Conservation (phyloP, 2,113 vertebrate species). For the Mus spicilegus region DNA sequence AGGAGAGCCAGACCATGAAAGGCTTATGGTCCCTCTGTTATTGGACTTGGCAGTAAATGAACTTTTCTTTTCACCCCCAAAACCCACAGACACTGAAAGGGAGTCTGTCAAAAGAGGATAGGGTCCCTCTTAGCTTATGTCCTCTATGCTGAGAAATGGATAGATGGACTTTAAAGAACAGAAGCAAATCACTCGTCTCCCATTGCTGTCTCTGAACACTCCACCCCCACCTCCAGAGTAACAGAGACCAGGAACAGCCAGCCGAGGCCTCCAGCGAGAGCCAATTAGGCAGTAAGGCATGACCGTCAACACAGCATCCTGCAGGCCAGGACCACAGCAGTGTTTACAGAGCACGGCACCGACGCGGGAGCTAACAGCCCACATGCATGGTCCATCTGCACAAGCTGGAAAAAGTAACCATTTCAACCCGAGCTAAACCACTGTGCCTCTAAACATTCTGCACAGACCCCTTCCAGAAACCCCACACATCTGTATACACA, state of each 20-base stretch:
- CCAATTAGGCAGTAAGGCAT: slow-evolving; percentile 70
- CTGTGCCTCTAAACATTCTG: slow-evolving; percentile 62
- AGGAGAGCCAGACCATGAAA: neutral
- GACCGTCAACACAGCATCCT: slow-evolving; percentile 62
- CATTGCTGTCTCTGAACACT: neutral
- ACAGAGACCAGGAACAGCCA: neutral
- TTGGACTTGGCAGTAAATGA: neutral
- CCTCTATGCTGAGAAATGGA: neutral
- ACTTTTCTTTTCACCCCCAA: neutral
- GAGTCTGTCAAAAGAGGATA: neutral
- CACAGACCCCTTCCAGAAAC: slow-evolving; percentile 54
- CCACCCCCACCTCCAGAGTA: neutral
- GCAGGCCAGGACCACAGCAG: slow-evolving; percentile 13
- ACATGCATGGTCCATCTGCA: slow-evolving; percentile 59
- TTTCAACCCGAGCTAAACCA: slow-evolving; percentile 61
- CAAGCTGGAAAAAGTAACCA: slow-evolving; percentile 70
- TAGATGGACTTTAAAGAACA: neutral
- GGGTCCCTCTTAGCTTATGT: neutral
- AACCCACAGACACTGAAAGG: neutral
- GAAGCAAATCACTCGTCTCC: neutral
- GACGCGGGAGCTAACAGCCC: slow-evolving; percentile 65
- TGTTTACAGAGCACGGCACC: slow-evolving; percentile 66
- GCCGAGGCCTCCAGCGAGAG: neutral
- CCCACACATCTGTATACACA: slow-evolving; percentile 78
- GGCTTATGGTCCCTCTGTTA: neutral